These are phyloP conservation scores for Cataglyphis rosenhaueri DNA, from an alignment of 2,888 invertebrate species.

Conservation along the genomic window DNA sequence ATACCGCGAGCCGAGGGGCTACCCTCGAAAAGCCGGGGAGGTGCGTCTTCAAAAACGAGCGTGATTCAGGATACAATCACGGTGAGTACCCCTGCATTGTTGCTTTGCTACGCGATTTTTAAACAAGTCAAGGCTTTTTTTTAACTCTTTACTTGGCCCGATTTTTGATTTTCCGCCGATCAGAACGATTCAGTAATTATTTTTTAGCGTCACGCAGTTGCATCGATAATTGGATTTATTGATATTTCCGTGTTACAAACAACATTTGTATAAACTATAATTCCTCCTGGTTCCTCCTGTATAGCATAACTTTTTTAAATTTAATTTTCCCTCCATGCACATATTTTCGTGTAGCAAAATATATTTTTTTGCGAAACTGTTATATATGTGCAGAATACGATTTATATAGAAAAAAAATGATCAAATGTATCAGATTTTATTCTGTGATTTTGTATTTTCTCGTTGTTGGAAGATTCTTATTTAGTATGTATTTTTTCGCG, in stretches of 20 bases:
- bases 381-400: background rate
- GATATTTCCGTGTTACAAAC: background rate
- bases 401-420: background rate
- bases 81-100: slow-evolving; percentile 35
- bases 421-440: background rate
- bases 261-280: background rate
- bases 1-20: background rate
- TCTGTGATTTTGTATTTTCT: background rate
- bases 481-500: slow-evolving; percentile 3
- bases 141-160: background rate
- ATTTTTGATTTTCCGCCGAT: background rate
- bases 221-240: background rate
- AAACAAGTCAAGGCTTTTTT: background rate
- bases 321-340: background rate
- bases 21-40: slow-evolving; percentile 14
- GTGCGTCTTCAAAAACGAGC: slow-evolving; percentile 4
- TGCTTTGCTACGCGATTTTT: background rate
- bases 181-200: background rate
- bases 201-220: background rate
- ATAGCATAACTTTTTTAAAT: background rate
- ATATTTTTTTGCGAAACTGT: background rate
- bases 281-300: background rate
- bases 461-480: too few relatives aligned
- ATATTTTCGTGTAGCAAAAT: background rate
- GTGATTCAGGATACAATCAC: slow-evolving; percentile 40